A percentile compares a stretch with the other conserved stretches of the same genome.
phyloP scores from a whole-genome alignment of 1,140 invertebrate species.

The Macrosteles quadrilineatus region DNA sequence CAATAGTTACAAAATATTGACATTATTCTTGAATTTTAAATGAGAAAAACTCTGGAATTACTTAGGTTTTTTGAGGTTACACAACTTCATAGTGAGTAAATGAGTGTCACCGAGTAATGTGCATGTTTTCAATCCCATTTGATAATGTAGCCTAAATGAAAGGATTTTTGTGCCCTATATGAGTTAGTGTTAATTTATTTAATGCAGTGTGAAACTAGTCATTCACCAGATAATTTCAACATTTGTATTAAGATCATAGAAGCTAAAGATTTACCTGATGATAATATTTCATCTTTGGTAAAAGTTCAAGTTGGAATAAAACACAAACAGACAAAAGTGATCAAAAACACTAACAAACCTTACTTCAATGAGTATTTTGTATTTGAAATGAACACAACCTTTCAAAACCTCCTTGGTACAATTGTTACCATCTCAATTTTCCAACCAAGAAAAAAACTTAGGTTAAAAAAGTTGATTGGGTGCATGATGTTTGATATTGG shows the following conservation, averaged over 20 bases:
- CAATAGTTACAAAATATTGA: no score
- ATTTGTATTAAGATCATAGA: not conserved
- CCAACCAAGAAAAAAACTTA: not conserved
- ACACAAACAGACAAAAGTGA: not conserved
- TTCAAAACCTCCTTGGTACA: not conserved
- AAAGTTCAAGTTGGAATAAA: not conserved
- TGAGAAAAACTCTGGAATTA: no score
- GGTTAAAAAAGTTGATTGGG: not conserved
- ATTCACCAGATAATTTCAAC: not conserved
- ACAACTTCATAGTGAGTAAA: no score
- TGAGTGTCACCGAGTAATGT: no score
- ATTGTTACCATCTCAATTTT: not conserved
- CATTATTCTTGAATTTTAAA: no score
- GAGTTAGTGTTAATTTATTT: no score
- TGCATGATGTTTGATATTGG: not conserved
- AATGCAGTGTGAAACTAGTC: no score
- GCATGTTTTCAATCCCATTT: no score
- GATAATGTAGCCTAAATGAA: no score
- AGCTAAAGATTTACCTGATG: not conserved
- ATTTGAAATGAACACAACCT: not conserved
- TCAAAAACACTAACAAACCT: not conserved
- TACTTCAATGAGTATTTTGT: slow-evolving; percentile 6
- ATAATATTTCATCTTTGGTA: not conserved
- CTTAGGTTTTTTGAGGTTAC: no score
- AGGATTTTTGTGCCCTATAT: no score